phyloP scores from a whole-genome alignment of 2,888 invertebrate genomes.

The Athalia circularis region DNA sequence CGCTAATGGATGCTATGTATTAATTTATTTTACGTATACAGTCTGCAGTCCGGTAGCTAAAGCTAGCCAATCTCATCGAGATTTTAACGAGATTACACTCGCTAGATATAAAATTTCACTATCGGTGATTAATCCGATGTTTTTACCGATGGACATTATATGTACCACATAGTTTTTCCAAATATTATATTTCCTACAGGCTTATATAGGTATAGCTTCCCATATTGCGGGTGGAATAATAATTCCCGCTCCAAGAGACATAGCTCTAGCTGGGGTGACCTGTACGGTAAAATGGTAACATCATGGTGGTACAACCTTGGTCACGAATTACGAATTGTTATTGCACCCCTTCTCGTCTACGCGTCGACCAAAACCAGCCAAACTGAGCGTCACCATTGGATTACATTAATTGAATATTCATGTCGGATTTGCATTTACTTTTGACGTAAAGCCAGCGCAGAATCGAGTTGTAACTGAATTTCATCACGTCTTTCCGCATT shows the following conservation, averaged over 20 bases:
- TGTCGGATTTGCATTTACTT: constrained; percentile 66
- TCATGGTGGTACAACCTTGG: constrained; percentile 17
- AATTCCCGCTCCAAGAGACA: background rate
- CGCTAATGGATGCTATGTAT: constrained; percentile 17
- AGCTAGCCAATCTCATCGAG: constrained; percentile 15
- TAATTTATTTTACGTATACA: constrained; percentile 15
- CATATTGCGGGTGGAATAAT: background rate
- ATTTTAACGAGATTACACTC: constrained; percentile 9
- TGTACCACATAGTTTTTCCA: background rate
- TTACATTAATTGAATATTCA: constrained; percentile 68
- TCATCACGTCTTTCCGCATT: constrained; percentile 54
- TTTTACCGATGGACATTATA: background rate
- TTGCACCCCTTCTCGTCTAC: constrained; percentile 30
- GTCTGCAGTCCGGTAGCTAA: background rate
- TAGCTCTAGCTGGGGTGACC: background rate
- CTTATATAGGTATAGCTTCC: background rate
- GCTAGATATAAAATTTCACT: constrained; percentile 11
- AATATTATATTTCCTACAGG: background rate
- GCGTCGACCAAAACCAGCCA: constrained; percentile 27
- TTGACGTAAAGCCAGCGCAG: constrained; percentile 53
- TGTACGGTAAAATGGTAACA: constrained; percentile 21
- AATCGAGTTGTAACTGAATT: constrained; percentile 25
- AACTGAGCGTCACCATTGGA: constrained; percentile 50
- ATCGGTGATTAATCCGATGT: background rate
- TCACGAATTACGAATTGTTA: constrained; percentile 34